A percentile compares a stretch with the other conserved stretches of the same genome.
phyloP scores from a whole-genome alignment of 2,113 vertebrate species.

The Rhinolophus ferrumequinum region DNA sequence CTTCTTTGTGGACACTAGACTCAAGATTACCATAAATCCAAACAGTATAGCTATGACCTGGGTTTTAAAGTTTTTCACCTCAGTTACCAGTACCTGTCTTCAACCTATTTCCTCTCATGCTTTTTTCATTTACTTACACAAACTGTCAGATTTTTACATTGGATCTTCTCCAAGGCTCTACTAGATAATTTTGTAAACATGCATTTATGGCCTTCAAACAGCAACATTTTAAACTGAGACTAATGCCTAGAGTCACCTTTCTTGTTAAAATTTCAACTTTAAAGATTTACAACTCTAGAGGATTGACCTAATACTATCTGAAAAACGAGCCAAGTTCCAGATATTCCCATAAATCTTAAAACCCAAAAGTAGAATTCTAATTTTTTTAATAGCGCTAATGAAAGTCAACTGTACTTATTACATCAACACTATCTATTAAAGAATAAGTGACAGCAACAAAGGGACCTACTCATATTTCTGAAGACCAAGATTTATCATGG shows the following conservation, averaged over 20 bases:
- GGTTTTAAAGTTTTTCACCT: conserved; percentile 58
- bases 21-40: conserved; percentile 36
- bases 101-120: background rate
- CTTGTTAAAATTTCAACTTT: conserved; percentile 60
- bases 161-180: conserved; percentile 20
- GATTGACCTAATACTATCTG: conserved; percentile 40
- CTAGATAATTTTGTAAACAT: conserved; percentile 32
- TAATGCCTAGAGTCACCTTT: conserved; percentile 46
- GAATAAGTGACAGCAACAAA: conserved; percentile 73
- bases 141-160: conserved; percentile 30
- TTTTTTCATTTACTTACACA: conserved; percentile 52
- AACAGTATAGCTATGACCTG: conserved; percentile 11
- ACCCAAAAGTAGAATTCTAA: conserved; percentile 50
- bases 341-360: conserved; percentile 58
- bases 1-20: conserved; percentile 23
- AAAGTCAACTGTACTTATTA: conserved; percentile 64
- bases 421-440: conserved; percentile 48
- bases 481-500: conserved; percentile 73
- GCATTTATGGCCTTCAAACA: conserved; percentile 47
- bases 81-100: conserved; percentile 4
- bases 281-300: conserved; percentile 46
- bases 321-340: conserved; percentile 63
- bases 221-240: conserved; percentile 55
- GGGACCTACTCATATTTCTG: conserved; percentile 68
- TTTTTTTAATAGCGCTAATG: conserved; percentile 54